These are phyloP conservation scores for Acanthopagrus latus DNA, from an alignment of 2,797 vertebrate species.

Conservation along the genomic window DNA sequence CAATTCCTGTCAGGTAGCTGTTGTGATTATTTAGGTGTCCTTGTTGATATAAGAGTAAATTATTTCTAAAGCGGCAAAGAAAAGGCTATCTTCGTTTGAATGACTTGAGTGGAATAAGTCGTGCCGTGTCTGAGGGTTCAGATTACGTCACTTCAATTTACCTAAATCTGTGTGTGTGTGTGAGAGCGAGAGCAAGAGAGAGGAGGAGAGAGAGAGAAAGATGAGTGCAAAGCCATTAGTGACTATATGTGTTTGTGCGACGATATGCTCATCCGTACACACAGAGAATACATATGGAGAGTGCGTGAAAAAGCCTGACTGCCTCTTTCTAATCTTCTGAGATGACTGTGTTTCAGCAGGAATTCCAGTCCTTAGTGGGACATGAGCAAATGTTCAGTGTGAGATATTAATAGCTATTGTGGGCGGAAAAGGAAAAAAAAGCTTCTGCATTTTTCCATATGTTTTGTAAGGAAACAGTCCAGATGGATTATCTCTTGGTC, in stretches of 20 bases:
- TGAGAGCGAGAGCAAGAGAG: not conserved
- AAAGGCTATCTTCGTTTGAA: constrained; percentile 61
- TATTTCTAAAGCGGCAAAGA: constrained; percentile 53
- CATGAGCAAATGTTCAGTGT: constrained; percentile 75
- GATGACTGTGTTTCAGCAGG: constrained; percentile 74
- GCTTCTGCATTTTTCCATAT: constrained; percentile 83
- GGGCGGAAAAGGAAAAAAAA: constrained; percentile 77
- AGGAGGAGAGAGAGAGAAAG: constrained; percentile 8
- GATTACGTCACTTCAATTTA: constrained; percentile 66
- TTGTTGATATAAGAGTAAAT: constrained; percentile 66
- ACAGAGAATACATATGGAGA: constrained; percentile 54
- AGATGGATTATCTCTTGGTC: constrained; percentile 84
- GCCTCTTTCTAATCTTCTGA: constrained; percentile 63
- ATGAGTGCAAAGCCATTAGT: constrained; percentile 49
- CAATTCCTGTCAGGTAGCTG: constrained; percentile 74
- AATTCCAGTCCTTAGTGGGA: constrained; percentile 81
- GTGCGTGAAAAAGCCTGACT: constrained; percentile 65
- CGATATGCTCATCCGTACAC: constrained; percentile 43
- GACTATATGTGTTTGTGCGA: constrained; percentile 53
- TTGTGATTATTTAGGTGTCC: constrained; percentile 70
- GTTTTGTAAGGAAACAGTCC: constrained; percentile 84
- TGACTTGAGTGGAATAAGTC: constrained; percentile 56
- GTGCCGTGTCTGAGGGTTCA: constrained; percentile 56
- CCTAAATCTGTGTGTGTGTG: constrained; percentile 44
- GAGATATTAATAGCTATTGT: constrained; percentile 84